Base-by-base conservation (phyloP, 2,888 invertebrate species). In the Netelia melanura region DNA sequence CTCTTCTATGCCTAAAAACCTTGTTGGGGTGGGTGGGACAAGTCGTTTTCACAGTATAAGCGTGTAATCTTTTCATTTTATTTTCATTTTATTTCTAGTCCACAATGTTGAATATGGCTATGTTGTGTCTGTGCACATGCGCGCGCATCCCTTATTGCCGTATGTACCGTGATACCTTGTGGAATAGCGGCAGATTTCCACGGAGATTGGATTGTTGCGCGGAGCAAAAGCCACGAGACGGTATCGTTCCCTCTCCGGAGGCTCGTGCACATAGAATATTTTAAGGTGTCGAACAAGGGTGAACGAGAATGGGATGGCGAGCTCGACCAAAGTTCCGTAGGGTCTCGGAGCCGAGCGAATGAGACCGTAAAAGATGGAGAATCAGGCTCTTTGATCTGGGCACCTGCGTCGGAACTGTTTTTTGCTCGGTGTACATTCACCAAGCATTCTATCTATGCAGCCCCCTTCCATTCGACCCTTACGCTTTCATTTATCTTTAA, bases 331-430 rank as follows among this genome's bases (percentile, higher is more conserved):
- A 74, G 62, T 38, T 83, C 44, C 14, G 17, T 56, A 54, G 17
- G 38, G 58, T 11, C 21, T 62, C 54, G 76, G 43, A 17, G 21
- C 8, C 65, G 68, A 83, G 72, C 61, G 79, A 65, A 80, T 75
- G 76, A 85, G 67, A 56, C 70, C 65, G 85, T 83, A 76, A 89
- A 87, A 86, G 86, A 52, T n/a, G 77, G 77, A 85, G 65, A 79
- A 86, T 76, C 67, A 56, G 85, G 80, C 86, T 88, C 89, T 90
- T 90, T 90, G 89, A 91, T 88, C 88, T 86, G 87, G 83, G 86
- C 86, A 87, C 87, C 87, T 87, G 87, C 85, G 84, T 85, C 80
- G 65, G 68, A 82, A 83, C 77, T 77, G 75, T 83, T 81, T 52
- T 64, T 65, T 62, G 62, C 74, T 71, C 75, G 68, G 81, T 52